Evolutionary conservation across 2,113 vertebrate species (phyloP), one percentile per base, ranked within the genome.

Genomic region (Thamnophis sirtalis): DNA sequence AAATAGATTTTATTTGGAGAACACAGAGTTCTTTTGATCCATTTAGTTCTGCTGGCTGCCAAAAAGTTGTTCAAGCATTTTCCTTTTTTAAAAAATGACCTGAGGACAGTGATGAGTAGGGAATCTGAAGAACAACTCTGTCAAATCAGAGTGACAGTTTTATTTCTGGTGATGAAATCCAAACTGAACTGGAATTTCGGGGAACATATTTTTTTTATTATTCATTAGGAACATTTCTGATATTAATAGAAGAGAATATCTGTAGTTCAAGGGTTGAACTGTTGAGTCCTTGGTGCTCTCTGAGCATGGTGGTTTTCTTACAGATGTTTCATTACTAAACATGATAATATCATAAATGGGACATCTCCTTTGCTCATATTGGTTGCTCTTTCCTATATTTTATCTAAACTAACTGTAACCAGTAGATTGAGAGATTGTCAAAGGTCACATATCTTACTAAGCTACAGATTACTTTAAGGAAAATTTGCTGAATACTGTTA

Each of bases 11-110:
- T 68, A 43, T 0, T 68, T 73, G 87, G 73, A 63, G 33, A 90
- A 84, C 88, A 28, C 51, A 87, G 4, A 9, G 2, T 63, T 89
- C 56, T 89, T 9, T 88, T 54, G 84, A 28, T 89, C 28, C 58
- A 15, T 60, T 93, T 93, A 94, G 4, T 93, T 91, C 51, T 51
- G 0, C 15, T 87, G 89, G 8, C 43, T 93, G 88, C 55, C 48
- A 60, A 48, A 60, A 89, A 60, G 38, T 60, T 89, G 87, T 60
- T 58, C 22, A 55, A 55, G 9, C 48, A 26, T 80, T 38, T 80
- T 38, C 17, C 10, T 28, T 38, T 38, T 33, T 55, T 38, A 2
- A n/a, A 53, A 58, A 58, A 58, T 48, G 22, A 28, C 55, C 55
- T 60, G 55, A 89, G 43, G 55, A 26, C 9, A 3, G 26, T 15